phyloP scores from a whole-genome alignment of 1,140 invertebrate species.

The Ceratina calcarata region DNA sequence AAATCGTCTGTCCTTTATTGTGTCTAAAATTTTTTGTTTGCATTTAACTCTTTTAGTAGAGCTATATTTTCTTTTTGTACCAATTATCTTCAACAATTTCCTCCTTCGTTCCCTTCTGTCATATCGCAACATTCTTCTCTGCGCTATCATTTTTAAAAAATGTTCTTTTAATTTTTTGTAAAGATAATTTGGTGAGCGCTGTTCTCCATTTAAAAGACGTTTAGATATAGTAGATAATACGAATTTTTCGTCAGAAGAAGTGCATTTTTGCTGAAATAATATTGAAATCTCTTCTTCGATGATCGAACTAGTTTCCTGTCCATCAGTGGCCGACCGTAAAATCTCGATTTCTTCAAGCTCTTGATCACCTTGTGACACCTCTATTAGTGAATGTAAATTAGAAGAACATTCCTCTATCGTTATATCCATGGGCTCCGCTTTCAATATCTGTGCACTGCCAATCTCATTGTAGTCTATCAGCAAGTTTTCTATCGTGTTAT shows the following conservation, averaged over 20 bases:
- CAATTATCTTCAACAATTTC: background rate
- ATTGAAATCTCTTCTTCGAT: background rate
- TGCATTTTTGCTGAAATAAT: background rate
- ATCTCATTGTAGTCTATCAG: background rate
- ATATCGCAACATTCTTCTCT: background rate
- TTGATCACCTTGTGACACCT: background rate
- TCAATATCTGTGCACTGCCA: background rate
- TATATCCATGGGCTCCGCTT: background rate
- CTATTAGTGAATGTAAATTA: background rate
- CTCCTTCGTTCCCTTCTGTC: background rate
- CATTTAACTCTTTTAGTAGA: too few species aligned
- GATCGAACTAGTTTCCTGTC: background rate
- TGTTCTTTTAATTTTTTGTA: accelerated
- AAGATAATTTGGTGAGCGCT: background rate
- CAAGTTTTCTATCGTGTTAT: background rate
- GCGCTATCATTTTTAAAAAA: accelerated
- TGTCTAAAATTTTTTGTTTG: too few species aligned
- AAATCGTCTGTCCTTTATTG: too few species aligned
- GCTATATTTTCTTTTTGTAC: background rate
- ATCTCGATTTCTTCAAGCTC: background rate
- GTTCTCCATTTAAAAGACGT: background rate
- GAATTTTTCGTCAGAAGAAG: background rate
- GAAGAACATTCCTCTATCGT: background rate
- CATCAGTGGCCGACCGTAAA: too few species aligned
- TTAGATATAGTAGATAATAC: background rate